Base-by-base conservation (phyloP, 1,140 invertebrate genomes). In the Eurytemora carolleeae region DNA sequence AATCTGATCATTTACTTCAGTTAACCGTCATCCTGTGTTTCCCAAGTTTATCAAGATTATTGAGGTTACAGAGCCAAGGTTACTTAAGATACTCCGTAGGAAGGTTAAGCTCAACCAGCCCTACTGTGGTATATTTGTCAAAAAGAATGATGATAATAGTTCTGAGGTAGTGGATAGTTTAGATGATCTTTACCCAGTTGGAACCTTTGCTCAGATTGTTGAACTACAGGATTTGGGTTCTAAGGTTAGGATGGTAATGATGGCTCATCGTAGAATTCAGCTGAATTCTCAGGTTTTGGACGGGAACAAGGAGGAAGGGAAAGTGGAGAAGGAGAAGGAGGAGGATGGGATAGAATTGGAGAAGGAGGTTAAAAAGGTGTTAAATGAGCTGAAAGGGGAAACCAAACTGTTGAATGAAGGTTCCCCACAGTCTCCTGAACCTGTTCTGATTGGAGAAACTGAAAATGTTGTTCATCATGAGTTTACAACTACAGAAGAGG, bases 1-100 rank as follows among this genome's bases (percentile, higher is more conserved):
- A 44, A 44, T 44, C 7, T 44, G 31, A 44, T 44, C 31, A 44
- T 44, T 44, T 12, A 44, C n/a, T 44, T 44, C n/a, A 44, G 53
- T 98, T 61, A 85, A 78, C 68, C 79, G 90, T 67, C 92, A 94
- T 77, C 94, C 94, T 26, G 85, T 98, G 1, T 98, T 98, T 77
- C 96, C 95, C 52, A 80, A 88, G 68, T 98, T 99, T 75, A 92
- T 97, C 63, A 98, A 98, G 76, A 81, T 98, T 64, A 83, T 98
- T 64, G 94, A 98, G 76, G 86, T 90, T 71, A 69, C 83, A 20
- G 85, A 98, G 76, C 84, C 87, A 64, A 75, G 80, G 55, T 74
- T 99, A 53, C 89, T 96, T 68, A 84, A 93, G 70, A 70, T 98
- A 24, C 80, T 99, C 62, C 78, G 89, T 74, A 79, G 90, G 66